These are phyloP conservation scores for Emydura subglobosa DNA, from an alignment of 2,113 vertebrate species.

Conservation along the genomic window DNA sequence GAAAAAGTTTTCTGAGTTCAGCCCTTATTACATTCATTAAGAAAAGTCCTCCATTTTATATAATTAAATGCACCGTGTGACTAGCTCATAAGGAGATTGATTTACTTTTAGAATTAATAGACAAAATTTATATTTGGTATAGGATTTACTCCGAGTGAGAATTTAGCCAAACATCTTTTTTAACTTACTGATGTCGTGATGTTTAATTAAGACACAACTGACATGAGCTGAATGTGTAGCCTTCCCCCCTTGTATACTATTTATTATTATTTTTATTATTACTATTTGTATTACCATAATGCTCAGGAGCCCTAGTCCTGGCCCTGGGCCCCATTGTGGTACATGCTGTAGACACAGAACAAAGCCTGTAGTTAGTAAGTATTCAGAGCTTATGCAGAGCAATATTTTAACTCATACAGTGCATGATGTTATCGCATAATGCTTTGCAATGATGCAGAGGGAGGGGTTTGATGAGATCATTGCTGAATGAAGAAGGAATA, in stretches of 20 bases:
- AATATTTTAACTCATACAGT: background rate
- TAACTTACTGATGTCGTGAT: background rate
- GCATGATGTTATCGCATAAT: background rate
- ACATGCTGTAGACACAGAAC: background rate
- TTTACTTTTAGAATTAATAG: background rate
- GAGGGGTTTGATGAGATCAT: background rate
- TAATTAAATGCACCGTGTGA: background rate
- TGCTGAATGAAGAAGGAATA: background rate
- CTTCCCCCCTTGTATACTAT: background rate
- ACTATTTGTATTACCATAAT: background rate
- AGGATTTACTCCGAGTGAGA: background rate
- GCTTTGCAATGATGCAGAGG: background rate
- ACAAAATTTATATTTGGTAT: background rate
- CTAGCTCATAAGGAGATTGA: background rate
- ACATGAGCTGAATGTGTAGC: background rate
- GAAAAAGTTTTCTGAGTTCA: slow-evolving; percentile 18
- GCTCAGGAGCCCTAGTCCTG: background rate
- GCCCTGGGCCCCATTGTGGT: background rate
- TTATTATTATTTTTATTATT: background rate
- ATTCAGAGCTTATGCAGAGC: background rate
- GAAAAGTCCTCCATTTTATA: background rate
- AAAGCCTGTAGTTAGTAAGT: background rate
- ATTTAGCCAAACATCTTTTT: background rate
- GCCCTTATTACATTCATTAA: background rate
- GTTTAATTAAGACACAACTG: background rate